phyloP scores from a whole-genome alignment of 92 coral and sea anemone genomes.

The Siderastrea radians region DNA sequence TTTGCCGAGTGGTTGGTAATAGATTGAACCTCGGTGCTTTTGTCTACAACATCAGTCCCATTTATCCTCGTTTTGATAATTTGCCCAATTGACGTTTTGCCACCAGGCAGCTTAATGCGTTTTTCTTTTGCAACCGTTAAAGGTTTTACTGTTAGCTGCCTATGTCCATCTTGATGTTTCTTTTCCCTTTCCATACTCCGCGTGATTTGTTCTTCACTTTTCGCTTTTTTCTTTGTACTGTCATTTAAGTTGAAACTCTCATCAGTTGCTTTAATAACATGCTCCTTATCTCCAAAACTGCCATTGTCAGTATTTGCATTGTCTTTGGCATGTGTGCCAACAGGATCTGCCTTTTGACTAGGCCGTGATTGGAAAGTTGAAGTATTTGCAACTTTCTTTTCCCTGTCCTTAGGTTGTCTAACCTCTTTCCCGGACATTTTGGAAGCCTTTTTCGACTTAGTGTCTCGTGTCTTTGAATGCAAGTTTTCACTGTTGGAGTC shows the following conservation, averaged over 20 bases:
- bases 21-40: neutral
- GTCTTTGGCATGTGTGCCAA: neutral
- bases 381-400: neutral
- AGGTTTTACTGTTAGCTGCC: neutral
- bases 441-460: neutral
- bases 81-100: neutral
- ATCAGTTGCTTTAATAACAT: neutral
- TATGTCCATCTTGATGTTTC: neutral
- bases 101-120: neutral
- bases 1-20: neutral
- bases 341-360: neutral
- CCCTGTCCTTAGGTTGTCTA: neutral
- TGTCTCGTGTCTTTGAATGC: neutral
- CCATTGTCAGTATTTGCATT: neutral
- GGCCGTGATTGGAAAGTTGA: neutral
- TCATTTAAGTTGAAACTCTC: neutral
- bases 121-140: neutral
- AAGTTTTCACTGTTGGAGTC: neutral
- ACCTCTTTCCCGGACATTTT: neutral
- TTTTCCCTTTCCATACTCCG: neutral
- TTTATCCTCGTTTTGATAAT: neutral
- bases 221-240: neutral
- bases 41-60: neutral
- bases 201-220: neutral
- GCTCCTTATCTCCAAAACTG: neutral